These are phyloP conservation scores for Eledone cirrhosa DNA, from an alignment of 2,888 invertebrate genomes.

Conservation along the genomic window DNA sequence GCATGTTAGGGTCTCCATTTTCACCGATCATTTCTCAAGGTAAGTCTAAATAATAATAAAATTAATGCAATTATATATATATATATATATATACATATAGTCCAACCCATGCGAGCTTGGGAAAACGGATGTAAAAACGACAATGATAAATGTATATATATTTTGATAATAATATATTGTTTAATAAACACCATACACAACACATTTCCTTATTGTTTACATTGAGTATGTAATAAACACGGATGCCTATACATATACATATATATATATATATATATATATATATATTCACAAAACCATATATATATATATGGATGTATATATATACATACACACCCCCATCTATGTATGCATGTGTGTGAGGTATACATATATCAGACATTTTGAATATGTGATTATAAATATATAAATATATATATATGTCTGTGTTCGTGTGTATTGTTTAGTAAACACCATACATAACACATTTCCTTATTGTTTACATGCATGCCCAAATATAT, in stretches of 20 bases:
- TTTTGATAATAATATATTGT: neutral
- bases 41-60: conserved; percentile 1
- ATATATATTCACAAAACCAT: neutral
- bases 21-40: conserved; percentile 1
- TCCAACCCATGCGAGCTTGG: neutral
- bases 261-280: neutral
- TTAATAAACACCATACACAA: neutral
- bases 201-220: neutral
- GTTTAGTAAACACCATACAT: too few relatives aligned
- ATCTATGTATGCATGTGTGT: too few relatives aligned
- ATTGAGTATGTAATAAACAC: neutral
- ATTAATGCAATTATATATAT: too few relatives aligned
- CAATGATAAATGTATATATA: neutral
- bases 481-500: too few relatives aligned
- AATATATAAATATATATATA: too few relatives aligned
- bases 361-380: too few relatives aligned
- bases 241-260: neutral
- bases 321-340: neutral
- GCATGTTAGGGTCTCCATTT: neutral
- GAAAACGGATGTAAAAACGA: too few relatives aligned
- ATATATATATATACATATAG: neutral
- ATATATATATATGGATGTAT: neutral
- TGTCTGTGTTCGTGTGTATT: too few relatives aligned
- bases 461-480: too few relatives aligned
- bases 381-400: too few relatives aligned